Base-by-base conservation (phyloP, 2,888 invertebrate genomes). In the Amiota mariae region DNA sequence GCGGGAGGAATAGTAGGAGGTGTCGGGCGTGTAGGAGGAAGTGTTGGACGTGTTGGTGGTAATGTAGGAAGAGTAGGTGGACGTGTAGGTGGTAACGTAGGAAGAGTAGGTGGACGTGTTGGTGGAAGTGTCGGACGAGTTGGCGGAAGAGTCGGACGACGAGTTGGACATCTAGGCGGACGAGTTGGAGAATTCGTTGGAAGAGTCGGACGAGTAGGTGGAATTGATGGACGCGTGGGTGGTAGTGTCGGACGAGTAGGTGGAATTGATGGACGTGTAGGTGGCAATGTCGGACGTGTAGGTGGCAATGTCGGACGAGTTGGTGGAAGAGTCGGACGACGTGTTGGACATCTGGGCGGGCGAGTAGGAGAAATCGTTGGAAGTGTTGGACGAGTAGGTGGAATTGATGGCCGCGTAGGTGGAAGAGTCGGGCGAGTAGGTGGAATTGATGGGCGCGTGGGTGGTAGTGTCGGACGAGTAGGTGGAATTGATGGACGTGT, bases 1-100 rank as follows among this genome's bases (percentile, higher is more conserved):
- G 84, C 78, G 1, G 24, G 13, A 10, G 71, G 51, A n/a, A 51
- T n/a, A 10, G 70, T 56, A 24, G 63, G 59, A 0, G 73, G 75
- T 0, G 79, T 75, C 9, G 76, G 76, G 1, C 9, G 0, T 0
- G 48, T 48, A 9, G n/a, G 64, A 1, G 6, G 46, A 11, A n/a
- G 13, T 54, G 54, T 24, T 24, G 24, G 24, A 2, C 24, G 54
- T 54, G 13, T 54, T 11, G 54, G 13, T 54, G 54, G 54, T 8
- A 54, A 0, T 1, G 54, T 54, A 1, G 54, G 54, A n/a, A n/a
- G 12, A 8, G 51, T 54, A n/a, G 72, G 64, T 36, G 9, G 66
- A 3, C 24, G 24, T 24, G 24, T 24, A 2, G 24, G 24, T 24
- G 24, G 24, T 24, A 24, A 24, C 3, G 24, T 24, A 24, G 24